A percentile compares a stretch with the other conserved stretches of the same genome.
phyloP scores from a whole-genome alignment of 2,797 vertebrate genomes.

The Leptatherina wallacei region DNA sequence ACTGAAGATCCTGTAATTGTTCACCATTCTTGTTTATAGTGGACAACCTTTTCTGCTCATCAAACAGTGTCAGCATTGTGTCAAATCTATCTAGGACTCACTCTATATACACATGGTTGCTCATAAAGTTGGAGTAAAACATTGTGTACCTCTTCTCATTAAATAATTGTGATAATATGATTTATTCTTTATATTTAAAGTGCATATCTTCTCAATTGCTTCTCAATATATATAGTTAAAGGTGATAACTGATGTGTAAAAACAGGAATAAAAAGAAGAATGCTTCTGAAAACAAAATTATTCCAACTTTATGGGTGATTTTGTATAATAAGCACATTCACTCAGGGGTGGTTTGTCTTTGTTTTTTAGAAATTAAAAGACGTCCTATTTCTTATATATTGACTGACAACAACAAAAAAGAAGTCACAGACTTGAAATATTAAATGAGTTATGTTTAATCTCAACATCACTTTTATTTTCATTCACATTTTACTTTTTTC shows the following conservation, averaged over 20 bases:
- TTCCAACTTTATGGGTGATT: too few relatives aligned
- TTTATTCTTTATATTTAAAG: too few relatives aligned
- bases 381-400: not conserved
- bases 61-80: not conserved
- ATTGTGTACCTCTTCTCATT: too few relatives aligned
- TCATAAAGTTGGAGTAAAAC: too few relatives aligned
- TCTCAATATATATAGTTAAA: too few relatives aligned
- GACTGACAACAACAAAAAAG: not conserved
- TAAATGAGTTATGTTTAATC: not conserved
- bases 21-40: not conserved
- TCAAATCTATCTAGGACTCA: not conserved
- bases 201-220: too few relatives aligned
- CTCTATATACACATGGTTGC: not conserved
- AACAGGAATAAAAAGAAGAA: too few relatives aligned
- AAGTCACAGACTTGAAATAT: not conserved
- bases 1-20: not conserved
- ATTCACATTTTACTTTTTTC: constrained; percentile 61
- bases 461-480: constrained; percentile 10
- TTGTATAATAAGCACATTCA: not conserved
- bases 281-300: too few relatives aligned
- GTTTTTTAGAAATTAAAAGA: not conserved
- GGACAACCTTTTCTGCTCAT: not conserved
- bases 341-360: not conserved
- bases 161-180: too few relatives aligned
- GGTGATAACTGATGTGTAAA: too few relatives aligned